phyloP scores from a whole-genome alignment of 35 echinoderm and acorn worm genomes.

The Patiria miniata region DNA sequence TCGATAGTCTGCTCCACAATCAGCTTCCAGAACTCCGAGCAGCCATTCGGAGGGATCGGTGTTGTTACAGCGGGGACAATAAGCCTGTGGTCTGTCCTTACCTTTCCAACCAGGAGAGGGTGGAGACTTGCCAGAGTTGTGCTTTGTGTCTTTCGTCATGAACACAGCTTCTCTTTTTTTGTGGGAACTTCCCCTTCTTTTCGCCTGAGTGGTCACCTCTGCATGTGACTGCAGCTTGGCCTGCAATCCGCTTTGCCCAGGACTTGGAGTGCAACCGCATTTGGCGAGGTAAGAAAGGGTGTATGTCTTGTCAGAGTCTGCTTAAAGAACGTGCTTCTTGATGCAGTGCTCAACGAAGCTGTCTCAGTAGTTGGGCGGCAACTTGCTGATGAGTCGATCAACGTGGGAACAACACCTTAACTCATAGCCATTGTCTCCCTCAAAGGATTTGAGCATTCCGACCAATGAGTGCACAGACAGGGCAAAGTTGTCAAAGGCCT shows the following conservation, averaged over 20 bases:
- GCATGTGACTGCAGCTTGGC: slow-evolving; percentile 48
- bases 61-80: slow-evolving; percentile 42
- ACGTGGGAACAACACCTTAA: slow-evolving; percentile 36
- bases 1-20: background rate
- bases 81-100: slow-evolving; percentile 17
- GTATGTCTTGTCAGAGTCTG: slow-evolving; percentile 29
- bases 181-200: background rate
- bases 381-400: slow-evolving; percentile 33
- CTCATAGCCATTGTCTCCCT: slow-evolving; percentile 28
- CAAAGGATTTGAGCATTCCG: slow-evolving; percentile 37
- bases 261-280: slow-evolving; percentile 36
- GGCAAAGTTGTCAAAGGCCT: slow-evolving; percentile 18
- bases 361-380: background rate
- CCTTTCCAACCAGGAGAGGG: background rate
- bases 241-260: background rate
- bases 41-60: slow-evolving; percentile 18
- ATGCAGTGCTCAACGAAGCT: slow-evolving; percentile 37
- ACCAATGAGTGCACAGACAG: slow-evolving; percentile 29
- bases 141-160: background rate
- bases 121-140: background rate
- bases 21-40: slow-evolving; percentile 11
- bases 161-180: background rate
- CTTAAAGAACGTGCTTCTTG: slow-evolving; percentile 5
- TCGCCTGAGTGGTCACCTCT: no score
- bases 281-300: background rate